phyloP scores from a whole-genome alignment of 2,113 vertebrate species.

The Pterophyllum scalare region DNA sequence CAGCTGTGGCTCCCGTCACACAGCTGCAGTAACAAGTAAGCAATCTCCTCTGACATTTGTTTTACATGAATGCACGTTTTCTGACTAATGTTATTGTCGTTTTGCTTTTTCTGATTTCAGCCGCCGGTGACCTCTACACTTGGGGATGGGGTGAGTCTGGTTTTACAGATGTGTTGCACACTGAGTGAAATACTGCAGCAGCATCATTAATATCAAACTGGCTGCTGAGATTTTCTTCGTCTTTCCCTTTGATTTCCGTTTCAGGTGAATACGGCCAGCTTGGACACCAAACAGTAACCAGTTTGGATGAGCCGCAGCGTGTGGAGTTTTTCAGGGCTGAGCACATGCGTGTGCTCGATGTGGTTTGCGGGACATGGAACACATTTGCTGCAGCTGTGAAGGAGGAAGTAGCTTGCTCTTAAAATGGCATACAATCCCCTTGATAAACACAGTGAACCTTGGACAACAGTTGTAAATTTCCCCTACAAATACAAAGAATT shows the following conservation, averaged over 20 bases:
- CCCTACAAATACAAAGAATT: neutral
- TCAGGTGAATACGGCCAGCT: constrained; percentile 95
- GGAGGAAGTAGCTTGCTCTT: constrained; percentile 43
- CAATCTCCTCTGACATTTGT: neutral
- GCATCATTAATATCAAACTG: neutral
- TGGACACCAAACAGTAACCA: constrained; percentile 80
- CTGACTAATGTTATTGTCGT: neutral
- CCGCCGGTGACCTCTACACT: constrained; percentile 88
- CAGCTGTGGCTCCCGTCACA: constrained; percentile 94
- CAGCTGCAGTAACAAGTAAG: constrained; percentile 88
- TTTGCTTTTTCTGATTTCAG: constrained; percentile 74
- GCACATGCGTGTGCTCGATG: constrained; percentile 79
- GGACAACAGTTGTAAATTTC: constrained; percentile 6
- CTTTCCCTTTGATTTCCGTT: constrained; percentile 21
- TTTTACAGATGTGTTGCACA: neutral
- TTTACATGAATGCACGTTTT: neutral
- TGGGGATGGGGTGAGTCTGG: constrained; percentile 96
- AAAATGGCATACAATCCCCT: neutral
- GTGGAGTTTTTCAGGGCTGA: constrained; percentile 81
- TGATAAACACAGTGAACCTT: constrained; percentile 35
- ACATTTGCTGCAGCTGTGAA: constrained; percentile 82
- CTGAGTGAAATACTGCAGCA: neutral
- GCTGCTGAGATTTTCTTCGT: neutral
- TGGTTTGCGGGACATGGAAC: constrained; percentile 91
- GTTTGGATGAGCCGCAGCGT: constrained; percentile 82